These are phyloP conservation scores for Bradypodion ventrale DNA, from an alignment of 2,797 vertebrate species.

Conservation along the genomic window DNA sequence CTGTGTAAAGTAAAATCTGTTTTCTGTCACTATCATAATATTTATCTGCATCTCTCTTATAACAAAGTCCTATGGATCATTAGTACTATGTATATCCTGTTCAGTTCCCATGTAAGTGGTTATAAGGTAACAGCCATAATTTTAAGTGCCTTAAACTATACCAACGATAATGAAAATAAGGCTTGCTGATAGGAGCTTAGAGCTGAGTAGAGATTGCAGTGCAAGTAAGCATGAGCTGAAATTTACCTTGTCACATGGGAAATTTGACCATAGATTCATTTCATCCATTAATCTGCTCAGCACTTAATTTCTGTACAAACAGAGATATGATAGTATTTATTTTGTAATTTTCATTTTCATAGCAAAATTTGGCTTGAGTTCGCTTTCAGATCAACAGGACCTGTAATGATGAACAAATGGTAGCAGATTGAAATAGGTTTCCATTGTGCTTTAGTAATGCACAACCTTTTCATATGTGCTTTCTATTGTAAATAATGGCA, in stretches of 20 bases:
- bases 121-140: background rate
- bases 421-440: background rate
- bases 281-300: background rate
- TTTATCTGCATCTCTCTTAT: background rate
- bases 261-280: background rate
- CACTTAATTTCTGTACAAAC: background rate
- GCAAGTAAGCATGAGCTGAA: background rate
- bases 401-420: background rate
- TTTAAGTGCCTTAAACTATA: background rate
- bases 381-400: background rate
- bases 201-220: background rate
- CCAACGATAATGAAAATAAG: background rate
- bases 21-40: background rate
- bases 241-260: background rate
- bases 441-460: background rate
- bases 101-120: background rate
- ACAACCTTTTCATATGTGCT: background rate
- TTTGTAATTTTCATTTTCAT: background rate
- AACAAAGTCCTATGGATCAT: background rate
- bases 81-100: background rate
- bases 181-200: background rate
- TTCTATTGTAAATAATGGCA: slow-evolving; percentile 44
- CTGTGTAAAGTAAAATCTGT: slow-evolving; percentile 12
- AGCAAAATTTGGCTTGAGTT: background rate
- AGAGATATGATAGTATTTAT: background rate